These are phyloP conservation scores for Rhea americana DNA, from an alignment of 2,113 vertebrate genomes.

Conservation along the genomic window DNA sequence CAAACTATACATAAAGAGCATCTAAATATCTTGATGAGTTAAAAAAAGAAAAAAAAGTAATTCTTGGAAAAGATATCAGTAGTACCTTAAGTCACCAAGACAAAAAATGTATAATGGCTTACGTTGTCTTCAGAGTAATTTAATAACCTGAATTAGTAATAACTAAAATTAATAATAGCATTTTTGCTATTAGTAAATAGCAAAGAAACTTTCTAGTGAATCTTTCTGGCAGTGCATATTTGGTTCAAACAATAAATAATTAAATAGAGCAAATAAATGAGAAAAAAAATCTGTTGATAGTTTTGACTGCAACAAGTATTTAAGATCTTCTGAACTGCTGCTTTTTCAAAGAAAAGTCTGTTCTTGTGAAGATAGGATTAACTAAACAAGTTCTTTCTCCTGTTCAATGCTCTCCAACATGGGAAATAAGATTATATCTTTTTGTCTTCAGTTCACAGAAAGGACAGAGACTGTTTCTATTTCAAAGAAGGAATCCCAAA, in stretches of 20 bases:
- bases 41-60: not conserved
- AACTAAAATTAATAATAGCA: not conserved
- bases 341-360: constrained; percentile 19
- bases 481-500: not conserved
- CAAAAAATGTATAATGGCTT: rapidly evolving
- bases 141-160: not conserved
- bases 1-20: not conserved
- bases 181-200: not conserved
- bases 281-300: not conserved
- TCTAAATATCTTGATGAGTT: not conserved
- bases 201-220: not conserved
- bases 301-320: not conserved
- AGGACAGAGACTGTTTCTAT: not conserved
- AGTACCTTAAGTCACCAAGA: not conserved
- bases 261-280: not conserved
- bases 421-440: not conserved
- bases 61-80: not conserved
- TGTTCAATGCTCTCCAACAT: not conserved
- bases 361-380: not conserved
- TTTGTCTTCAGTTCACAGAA: not conserved
- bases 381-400: not conserved
- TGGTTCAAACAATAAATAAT: not conserved
- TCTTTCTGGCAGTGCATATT: not conserved
- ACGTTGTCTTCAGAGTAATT: not conserved
- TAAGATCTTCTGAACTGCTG: not conserved